Evolutionary conservation across 2,797 vertebrate genomes (phyloP).

Genomic region (Schizopygopsis malacanthus): DNA sequence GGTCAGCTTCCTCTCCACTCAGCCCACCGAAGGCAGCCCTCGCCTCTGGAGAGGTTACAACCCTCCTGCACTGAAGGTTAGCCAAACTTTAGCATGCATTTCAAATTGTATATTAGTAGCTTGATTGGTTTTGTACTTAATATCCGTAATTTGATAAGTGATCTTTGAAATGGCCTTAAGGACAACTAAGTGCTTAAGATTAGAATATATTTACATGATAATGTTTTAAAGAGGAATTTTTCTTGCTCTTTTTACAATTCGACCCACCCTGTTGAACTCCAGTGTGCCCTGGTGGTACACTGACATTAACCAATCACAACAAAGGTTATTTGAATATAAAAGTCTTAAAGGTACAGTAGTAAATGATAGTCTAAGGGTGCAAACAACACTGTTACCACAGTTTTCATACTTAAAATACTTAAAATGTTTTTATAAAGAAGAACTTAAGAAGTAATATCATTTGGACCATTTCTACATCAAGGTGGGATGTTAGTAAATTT

Average conservation of each 20-base stretch:
- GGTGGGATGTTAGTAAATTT: neutral
- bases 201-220: neutral
- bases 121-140: conserved; percentile 23
- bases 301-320: neutral
- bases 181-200: neutral
- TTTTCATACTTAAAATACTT: neutral
- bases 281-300: neutral
- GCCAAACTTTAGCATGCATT: conserved; percentile 23
- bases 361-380: neutral
- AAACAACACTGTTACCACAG: neutral
- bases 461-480: neutral
- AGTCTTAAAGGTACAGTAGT: neutral
- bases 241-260: neutral
- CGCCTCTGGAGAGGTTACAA: conserved; percentile 78
- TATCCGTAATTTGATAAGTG: conserved; percentile 6
- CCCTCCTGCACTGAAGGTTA: conserved; percentile 75
- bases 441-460: neutral
- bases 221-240: neutral
- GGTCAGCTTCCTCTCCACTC: conserved; percentile 66
- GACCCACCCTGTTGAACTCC: neutral
- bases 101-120: conserved; percentile 3
- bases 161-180: neutral
- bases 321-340: neutral
- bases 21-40: conserved; percentile 56
- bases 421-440: neutral